Evolutionary conservation across 2,797 vertebrate genomes (phyloP), one percentile per base, ranked within the genome.

Genomic region (Ispidina lecontei): DNA sequence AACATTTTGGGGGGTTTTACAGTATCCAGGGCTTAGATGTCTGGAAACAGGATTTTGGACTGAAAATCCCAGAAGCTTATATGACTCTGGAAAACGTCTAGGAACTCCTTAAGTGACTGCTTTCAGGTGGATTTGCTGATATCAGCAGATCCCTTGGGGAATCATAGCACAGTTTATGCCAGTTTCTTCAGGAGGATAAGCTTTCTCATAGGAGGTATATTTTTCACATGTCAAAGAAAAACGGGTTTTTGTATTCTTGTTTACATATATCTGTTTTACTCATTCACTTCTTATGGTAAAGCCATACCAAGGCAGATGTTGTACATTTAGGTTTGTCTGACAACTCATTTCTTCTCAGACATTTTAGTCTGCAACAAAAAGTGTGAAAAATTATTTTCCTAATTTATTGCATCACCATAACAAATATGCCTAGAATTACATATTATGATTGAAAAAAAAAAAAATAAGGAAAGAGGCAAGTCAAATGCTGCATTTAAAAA

Each of bases 31-130:
- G 72, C 43, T 83, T 84, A 95, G 62, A 87, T 83, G 51, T 90
- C 84, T 95, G 72, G 90, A 90, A 96, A 91, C 5, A 52, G 31
- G 43, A 96, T 93, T 94, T 93, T 64, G 90, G 71, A 73, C 52
- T 69, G 54, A 95, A 92, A 94, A 89, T 59, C 79, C 44, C 76
- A 93, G 80, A 87, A 87, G 54, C 51, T 90, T 69, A 88, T 89
- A 84, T 91, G 46, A 84, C 75, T 85, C 84, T 90, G 78, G 85
- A 92, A 94, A 93, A 86, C 2, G 7, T 68, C 46, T 25, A 59
- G n/a, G 43, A 91, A 65, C 51, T 87, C 69, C 37, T 80, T 68
- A 90, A 80, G 39, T 87, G 78, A 58, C 58, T 77, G 59, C 8
- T 74, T 87, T 92, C 0, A 20, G 49, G 51, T 77, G 59, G 65